These are phyloP conservation scores for Malaclemys terrapin DNA, from an alignment of 2,113 vertebrate genomes.

Conservation along the genomic window DNA sequence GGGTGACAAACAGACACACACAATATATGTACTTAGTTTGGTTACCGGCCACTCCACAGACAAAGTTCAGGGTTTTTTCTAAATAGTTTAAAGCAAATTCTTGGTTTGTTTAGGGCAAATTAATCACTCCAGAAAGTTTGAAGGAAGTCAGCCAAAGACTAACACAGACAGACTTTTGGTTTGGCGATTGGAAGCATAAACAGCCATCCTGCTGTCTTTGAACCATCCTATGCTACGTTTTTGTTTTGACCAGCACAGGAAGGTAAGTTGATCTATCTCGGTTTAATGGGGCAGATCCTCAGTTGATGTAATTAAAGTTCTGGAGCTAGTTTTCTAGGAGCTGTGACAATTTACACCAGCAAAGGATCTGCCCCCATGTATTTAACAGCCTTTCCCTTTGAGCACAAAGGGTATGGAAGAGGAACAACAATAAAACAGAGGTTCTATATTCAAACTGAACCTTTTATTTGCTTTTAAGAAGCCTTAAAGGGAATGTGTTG, in stretches of 20 bases:
- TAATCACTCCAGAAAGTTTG: neutral
- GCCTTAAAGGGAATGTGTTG: neutral
- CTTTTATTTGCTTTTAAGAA: neutral
- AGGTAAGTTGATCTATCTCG: neutral
- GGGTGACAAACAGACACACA: constrained; percentile 39
- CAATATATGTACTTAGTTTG: neutral
- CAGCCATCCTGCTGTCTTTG: neutral
- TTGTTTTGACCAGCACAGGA: neutral
- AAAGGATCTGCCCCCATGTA: neutral
- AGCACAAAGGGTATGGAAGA: neutral
- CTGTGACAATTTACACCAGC: neutral
- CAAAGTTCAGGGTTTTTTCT: neutral
- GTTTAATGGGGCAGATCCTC: neutral
- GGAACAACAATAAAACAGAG: neutral
- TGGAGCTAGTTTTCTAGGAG: neutral
- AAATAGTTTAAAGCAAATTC: neutral
- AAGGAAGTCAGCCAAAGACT: neutral
- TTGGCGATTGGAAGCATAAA: too few species aligned
- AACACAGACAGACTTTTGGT: neutral
- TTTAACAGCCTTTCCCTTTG: neutral
- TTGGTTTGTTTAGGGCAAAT: neutral
- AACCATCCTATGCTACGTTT: too few species aligned
- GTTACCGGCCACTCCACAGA: neutral
- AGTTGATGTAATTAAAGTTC: neutral
- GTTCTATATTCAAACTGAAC: neutral